Base-by-base conservation (phyloP, 1,140 invertebrate genomes). In the Cardiocondyla obscurior region DNA sequence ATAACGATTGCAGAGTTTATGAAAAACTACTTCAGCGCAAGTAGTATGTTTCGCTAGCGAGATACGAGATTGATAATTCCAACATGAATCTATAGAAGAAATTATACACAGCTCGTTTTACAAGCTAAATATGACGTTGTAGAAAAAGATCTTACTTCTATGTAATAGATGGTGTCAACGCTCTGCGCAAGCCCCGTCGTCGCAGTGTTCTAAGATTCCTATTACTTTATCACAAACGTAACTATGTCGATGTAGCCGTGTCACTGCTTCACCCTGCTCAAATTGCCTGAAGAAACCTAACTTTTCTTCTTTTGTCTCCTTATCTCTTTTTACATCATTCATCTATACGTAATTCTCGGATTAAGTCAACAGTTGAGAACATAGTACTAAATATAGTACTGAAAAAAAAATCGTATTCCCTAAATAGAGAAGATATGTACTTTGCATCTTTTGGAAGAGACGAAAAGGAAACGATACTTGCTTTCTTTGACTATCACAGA, bases 91-190 rank as follows among this genome's bases (percentile, higher is more conserved):
- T 76, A 70, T 85, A 85, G 84, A 86, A 67, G 55, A 86, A 77
- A 67, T 67, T 85, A 83, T 86, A 77, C 70, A 77, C 70, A 85
- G 60, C 64, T 86, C 53, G 70, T 86, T 86, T 85, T 86, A 86
- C 81, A 85, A 72, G 60, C 28, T 86, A 74, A 77, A 73, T 86
- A 83, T 86, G 85, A 85, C 73, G 22, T 64, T 73, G 70, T 87
- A 87, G 81, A 86, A 72, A 77, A 74, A 86, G 65, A 86, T 83
- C 84, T 86, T 86, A 86, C 53, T 87, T 64, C 85, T 87, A 83
- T 70, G 42, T 87, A 81, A 81, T 60, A 39, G 72, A 87, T 81
- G 39, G 58, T 85, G 84, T 82, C 42, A 86, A 86, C 62, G 85
- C 57, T 86, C 65, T 81, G 84, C 65, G 85, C 81, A 86, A 83